Evolutionary conservation across 1,140 invertebrate genomes (phyloP).

Genomic region (Bombus confusus): DNA sequence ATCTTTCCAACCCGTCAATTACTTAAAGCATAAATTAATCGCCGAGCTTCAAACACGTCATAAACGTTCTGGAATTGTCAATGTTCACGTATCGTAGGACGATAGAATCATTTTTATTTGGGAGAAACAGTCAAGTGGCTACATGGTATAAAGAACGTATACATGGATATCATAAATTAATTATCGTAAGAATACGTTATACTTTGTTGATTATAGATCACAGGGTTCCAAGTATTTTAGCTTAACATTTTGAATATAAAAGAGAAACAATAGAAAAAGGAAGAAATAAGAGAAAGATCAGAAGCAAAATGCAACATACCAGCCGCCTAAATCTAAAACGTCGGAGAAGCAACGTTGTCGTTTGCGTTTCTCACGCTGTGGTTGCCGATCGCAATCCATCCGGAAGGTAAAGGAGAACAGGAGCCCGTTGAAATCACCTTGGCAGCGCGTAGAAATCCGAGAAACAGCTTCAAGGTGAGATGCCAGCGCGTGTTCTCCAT

Average conservation of each 20-base stretch:
- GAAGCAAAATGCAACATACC: neutral
- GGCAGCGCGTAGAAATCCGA: conserved; percentile 45
- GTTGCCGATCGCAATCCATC: conserved; percentile 35
- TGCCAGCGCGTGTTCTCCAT: conserved; percentile 4
- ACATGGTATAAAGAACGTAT: too few relatives aligned
- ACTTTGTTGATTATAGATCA: too few relatives aligned
- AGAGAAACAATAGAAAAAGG: neutral
- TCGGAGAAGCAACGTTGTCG: neutral
- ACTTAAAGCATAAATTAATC: too few relatives aligned
- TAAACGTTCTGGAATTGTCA: too few relatives aligned
- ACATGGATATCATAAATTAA: too few relatives aligned
- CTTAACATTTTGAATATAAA: too few relatives aligned
- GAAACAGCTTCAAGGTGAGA: conserved; percentile 43
- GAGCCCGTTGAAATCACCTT: conserved; percentile 26
- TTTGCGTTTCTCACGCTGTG: conserved; percentile 37
- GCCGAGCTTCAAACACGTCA: too few relatives aligned
- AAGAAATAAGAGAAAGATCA: neutral
- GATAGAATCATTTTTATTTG: too few relatives aligned
- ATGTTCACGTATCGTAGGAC: too few relatives aligned
- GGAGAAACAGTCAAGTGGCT: too few relatives aligned
- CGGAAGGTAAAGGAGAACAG: conserved; percentile 41
- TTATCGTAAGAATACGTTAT: too few relatives aligned
- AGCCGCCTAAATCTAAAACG: neutral
- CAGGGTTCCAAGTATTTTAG: too few relatives aligned
- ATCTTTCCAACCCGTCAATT: neutral